Percentiles rank a stretch among this genome's conserved stretches.
Conservation (phyloP, 2,113 vertebrate species). For the Myotis brandtii region DNA sequence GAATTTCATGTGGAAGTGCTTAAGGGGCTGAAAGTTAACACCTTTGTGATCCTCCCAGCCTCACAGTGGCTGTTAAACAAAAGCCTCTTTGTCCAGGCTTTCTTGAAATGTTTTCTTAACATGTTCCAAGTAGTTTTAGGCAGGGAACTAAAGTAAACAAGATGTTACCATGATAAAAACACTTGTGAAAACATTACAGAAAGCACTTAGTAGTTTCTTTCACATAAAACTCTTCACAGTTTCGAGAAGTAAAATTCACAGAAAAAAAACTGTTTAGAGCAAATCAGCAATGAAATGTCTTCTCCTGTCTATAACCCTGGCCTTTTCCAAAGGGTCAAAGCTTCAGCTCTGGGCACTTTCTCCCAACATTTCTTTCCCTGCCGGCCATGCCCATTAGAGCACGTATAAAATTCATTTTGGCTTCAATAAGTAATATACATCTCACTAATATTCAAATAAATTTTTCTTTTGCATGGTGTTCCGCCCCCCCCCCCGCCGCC, state of each 20-base stretch:
- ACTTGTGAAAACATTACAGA: slow-evolving; percentile 99
- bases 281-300: slow-evolving; percentile 69
- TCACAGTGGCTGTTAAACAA: slow-evolving; percentile 94
- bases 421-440: slow-evolving; percentile 49
- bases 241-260: slow-evolving; percentile 84
- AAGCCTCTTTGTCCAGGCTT: slow-evolving; percentile 97
- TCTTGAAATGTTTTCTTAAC: slow-evolving; percentile 99
- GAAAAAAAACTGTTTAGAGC: slow-evolving; percentile 51
- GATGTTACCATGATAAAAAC: slow-evolving; percentile 99
- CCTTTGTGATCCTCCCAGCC: slow-evolving; percentile 95
- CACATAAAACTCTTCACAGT: slow-evolving; percentile 85
- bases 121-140: slow-evolving; percentile 99
- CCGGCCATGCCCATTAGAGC: background rate
- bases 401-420: background rate
- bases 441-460: background rate
- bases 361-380: background rate
- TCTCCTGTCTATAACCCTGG: background rate
- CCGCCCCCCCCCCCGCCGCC: background rate
- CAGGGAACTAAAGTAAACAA: slow-evolving; percentile 99
- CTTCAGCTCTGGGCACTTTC: background rate
- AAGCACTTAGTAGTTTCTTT: slow-evolving; percentile 92
- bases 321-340: slow-evolving; percentile 3
- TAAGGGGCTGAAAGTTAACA: slow-evolving; percentile 99
- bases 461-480: background rate
- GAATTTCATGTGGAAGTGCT: slow-evolving; percentile 99